These are phyloP conservation scores for Xyrauchen texanus DNA, from an alignment of 2,113 vertebrate genomes.

Conservation along the genomic window DNA sequence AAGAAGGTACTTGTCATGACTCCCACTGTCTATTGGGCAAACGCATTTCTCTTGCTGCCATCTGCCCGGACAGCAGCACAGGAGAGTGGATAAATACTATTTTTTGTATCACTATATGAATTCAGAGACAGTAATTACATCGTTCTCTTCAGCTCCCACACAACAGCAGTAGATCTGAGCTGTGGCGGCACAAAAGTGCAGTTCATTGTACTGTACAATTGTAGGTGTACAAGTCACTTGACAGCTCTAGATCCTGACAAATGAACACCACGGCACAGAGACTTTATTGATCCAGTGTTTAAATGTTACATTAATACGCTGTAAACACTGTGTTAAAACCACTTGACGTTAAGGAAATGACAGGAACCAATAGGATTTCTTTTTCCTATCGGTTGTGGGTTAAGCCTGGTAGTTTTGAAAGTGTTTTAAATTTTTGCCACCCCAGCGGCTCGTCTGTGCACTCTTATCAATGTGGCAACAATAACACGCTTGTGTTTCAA, in stretches of 20 bases:
- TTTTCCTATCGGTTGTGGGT: slow-evolving; percentile 11
- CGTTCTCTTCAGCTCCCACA: slow-evolving; percentile 69
- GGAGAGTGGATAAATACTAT: slow-evolving; percentile 81
- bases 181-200: slow-evolving; percentile 66
- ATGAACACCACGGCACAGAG: slow-evolving; percentile 31
- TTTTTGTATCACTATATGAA: slow-evolving; percentile 81
- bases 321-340: slow-evolving; percentile 44
- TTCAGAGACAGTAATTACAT: slow-evolving; percentile 80
- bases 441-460: slow-evolving; percentile 62
- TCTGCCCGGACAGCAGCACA: slow-evolving; percentile 69
- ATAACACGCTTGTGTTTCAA: slow-evolving; percentile 94
- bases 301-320: slow-evolving; percentile 52
- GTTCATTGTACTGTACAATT: slow-evolving; percentile 61
- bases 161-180: slow-evolving; percentile 62
- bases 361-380: slow-evolving; percentile 35
- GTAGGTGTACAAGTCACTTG: slow-evolving; percentile 74
- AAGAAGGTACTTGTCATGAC: slow-evolving; percentile 68
- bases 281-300: slow-evolving; percentile 50
- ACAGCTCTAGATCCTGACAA: slow-evolving; percentile 62
- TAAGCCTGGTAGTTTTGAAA: slow-evolving; percentile 25
- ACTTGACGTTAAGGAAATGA: slow-evolving; percentile 48
- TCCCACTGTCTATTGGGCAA: slow-evolving; percentile 70
- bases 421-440: slow-evolving; percentile 59
- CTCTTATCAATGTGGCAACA: slow-evolving; percentile 79
- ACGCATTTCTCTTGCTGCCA: slow-evolving; percentile 54